Conservation (phyloP, 2,797 vertebrate genomes). For the Geotrypetes seraphini region DNA sequence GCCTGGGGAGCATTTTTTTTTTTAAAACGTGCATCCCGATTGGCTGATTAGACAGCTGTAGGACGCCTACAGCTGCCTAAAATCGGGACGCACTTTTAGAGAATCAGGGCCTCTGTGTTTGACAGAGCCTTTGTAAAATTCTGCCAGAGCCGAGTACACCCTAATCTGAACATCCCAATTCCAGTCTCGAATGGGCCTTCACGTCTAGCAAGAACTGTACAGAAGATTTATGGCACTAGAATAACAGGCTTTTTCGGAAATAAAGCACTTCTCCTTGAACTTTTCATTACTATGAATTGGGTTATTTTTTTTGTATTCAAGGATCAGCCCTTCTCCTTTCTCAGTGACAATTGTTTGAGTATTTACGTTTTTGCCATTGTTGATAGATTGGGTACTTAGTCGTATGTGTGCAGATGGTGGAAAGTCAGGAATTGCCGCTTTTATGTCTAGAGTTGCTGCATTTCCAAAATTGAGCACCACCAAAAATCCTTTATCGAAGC, state of each 20-base stretch:
- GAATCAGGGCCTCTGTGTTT: no score
- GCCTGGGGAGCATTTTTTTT: no score
- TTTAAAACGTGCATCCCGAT: no score
- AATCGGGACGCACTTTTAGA: no score
- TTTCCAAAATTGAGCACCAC: conserved; percentile 82
- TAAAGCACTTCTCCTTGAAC: conserved; percentile 58
- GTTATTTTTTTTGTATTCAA: conserved; percentile 59
- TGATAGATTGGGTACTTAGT: conserved; percentile 59
- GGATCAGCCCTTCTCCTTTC: conserved; percentile 73
- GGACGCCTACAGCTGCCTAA: no score
- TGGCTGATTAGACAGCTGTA: no score
- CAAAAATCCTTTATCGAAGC: conserved; percentile 64
- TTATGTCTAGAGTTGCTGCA: conserved; percentile 45
- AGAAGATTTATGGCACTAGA: conserved; percentile 63
- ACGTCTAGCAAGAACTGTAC: conserved; percentile 60
- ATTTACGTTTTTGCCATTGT: conserved; percentile 32
- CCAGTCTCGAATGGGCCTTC: background rate
- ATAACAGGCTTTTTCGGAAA: conserved; percentile 85
- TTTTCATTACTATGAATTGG: conserved; percentile 51
- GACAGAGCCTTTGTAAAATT: no score
- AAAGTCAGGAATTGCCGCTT: conserved; percentile 46
- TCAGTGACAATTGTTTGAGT: conserved; percentile 50
- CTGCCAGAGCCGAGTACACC: no score
- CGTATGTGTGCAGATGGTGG: conserved; percentile 54
- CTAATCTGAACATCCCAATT: no score